Conservation (phyloP, 1,140 invertebrate species). For the Zophobas morio region DNA sequence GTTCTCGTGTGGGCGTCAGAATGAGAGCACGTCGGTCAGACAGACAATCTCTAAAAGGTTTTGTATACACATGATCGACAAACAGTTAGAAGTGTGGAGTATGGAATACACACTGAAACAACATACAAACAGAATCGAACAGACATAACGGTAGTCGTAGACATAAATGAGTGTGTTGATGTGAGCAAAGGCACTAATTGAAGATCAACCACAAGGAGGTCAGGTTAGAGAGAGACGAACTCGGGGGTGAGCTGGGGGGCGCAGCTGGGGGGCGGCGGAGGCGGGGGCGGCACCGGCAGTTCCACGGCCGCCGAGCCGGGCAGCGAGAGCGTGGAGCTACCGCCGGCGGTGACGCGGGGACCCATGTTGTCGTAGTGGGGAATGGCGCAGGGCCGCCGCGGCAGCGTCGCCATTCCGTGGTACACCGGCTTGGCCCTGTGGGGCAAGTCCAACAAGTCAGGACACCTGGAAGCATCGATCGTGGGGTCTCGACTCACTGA, state of each 20-base stretch:
- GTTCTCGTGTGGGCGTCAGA: slow-evolving; percentile 33
- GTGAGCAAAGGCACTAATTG: slow-evolving; percentile 69
- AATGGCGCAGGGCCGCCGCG: slow-evolving; percentile 64
- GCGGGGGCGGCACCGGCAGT: slow-evolving; percentile 68
- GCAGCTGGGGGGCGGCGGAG: slow-evolving; percentile 69
- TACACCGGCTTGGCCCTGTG: slow-evolving; percentile 72
- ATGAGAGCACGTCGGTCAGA: slow-evolving; percentile 32
- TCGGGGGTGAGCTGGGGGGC: slow-evolving; percentile 62
- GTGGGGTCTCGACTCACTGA: slow-evolving; percentile 79
- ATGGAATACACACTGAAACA: slow-evolving; percentile 42
- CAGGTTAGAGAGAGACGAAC: slow-evolving; percentile 68
- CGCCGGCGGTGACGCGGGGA: slow-evolving; percentile 87
- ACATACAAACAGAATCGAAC: slow-evolving; percentile 47
- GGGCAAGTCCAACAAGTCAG: slow-evolving; percentile 83
- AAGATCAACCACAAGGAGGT: slow-evolving; percentile 67
- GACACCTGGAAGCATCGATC: slow-evolving; percentile 77
- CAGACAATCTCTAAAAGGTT: slow-evolving; percentile 40
- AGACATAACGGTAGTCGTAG: slow-evolving; percentile 48
- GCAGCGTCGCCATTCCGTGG: slow-evolving; percentile 68
- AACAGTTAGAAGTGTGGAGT: slow-evolving; percentile 44
- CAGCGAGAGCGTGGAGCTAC: slow-evolving; percentile 85
- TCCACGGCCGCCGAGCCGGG: slow-evolving; percentile 73
- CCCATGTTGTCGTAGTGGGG: slow-evolving; percentile 89
- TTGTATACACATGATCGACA: slow-evolving; percentile 43
- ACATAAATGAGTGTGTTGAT: slow-evolving; percentile 58